Base-by-base conservation (phyloP, 2,888 invertebrate genomes). In the Gasteruption jaculator region DNA sequence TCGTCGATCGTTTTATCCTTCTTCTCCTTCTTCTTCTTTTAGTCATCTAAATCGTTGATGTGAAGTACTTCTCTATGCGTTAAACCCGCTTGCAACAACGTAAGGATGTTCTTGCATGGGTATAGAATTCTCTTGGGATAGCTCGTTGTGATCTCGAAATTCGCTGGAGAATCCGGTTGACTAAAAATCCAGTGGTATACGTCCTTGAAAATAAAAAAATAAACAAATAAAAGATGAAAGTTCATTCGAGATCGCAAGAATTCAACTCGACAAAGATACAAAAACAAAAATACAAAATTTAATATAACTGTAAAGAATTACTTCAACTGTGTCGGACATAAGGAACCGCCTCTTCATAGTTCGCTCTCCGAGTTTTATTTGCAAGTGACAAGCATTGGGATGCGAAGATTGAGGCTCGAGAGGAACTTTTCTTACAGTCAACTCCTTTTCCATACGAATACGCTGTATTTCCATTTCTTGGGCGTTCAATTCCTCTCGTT, bases 101-200 rank as follows among this genome's bases (percentile, higher is more conserved):
- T 83, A 40, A 75, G 68, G 5, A 79, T 72, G 29, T 74, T 72
- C 33, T 73, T 69, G 52, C 71, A 66, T 43, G 66, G 67, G 53
- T 82, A 78, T 39, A 96, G 74, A 46, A 86, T 81, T 50, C 90
- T 82, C 66, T 91, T 89, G 1, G 96, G 96, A 71, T 91, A 96
- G 74, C 94, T 95, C 51, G 92, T 93, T 34, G 91, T 91, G 50
- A 96, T 91, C 75, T 95, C 92, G 68, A 96, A 96, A 65, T 86
- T 84, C 66, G 91, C 81, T 2, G 96, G 96, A 10, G 95, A 85
- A 57, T 85, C 83, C 4, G 92, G 91, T 73, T 96, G 92, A 65
- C 94, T 93, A 74, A 95, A 94, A 52, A 96, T 89, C 74, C 88
- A 96, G 72, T 91, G 86, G 73, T 92, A 93, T 48, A 99, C 80